These are phyloP conservation scores for Erpornis zantholeuca DNA, from an alignment of 2,113 vertebrate species.

Conservation along the genomic window DNA sequence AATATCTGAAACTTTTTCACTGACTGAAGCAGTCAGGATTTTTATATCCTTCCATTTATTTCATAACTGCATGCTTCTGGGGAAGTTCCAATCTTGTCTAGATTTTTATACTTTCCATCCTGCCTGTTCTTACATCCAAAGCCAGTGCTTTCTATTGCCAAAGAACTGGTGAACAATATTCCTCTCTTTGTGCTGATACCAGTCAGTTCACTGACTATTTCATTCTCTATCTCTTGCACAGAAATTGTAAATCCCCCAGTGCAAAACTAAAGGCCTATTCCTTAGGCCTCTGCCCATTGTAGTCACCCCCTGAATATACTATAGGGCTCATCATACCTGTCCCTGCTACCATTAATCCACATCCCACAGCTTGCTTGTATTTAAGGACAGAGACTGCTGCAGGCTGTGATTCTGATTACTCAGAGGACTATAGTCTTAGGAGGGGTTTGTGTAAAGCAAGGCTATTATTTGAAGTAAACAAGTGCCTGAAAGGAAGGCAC, in stretches of 20 bases:
- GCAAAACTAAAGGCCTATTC: neutral
- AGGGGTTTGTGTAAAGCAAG: neutral
- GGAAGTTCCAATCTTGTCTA: neutral
- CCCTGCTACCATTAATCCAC: neutral
- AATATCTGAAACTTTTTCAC: neutral
- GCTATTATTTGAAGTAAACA: neutral
- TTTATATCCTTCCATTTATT: neutral
- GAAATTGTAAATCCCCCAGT: neutral
- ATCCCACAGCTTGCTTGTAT: neutral
- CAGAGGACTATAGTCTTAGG: neutral
- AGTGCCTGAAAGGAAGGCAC: conserved; percentile 2
- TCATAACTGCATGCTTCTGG: neutral
- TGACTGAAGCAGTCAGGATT: neutral
- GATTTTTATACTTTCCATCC: neutral
- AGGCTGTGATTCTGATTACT: neutral
- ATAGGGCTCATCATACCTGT: neutral
- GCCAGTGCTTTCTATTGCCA: neutral
- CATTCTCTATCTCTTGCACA: neutral
- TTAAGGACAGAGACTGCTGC: neutral
- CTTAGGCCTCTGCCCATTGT: neutral
- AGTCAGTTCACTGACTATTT: neutral
- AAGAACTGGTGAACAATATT: neutral
- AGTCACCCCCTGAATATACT: neutral
- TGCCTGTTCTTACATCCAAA: neutral
- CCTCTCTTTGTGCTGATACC: neutral